A percentile compares a stretch with the other conserved stretches of the same genome.
Evolutionary conservation across 2,888 invertebrate species (phyloP).

Genomic region (Zygothrica quintamaculata): DNA sequence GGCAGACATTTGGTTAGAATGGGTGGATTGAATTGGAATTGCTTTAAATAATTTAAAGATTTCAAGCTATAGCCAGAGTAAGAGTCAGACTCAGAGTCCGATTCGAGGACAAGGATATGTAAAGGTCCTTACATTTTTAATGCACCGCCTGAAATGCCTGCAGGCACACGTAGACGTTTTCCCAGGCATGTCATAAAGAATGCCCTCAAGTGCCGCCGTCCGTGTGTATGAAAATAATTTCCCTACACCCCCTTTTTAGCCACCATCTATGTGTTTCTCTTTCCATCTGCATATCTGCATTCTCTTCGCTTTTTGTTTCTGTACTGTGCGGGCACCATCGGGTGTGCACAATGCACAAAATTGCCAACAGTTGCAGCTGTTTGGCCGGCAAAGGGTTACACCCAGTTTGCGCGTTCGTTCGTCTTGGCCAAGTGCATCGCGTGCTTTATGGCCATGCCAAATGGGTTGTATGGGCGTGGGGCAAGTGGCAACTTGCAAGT

Average conservation of each 20-base stretch:
- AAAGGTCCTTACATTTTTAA: conserved; percentile 37
- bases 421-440: conserved; percentile 79
- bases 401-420: neutral
- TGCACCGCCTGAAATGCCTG: conserved; percentile 16
- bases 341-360: conserved; percentile 51
- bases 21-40: conserved; percentile 29
- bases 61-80: no score
- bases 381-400: conserved; percentile 34
- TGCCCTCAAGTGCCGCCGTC: conserved; percentile 73
- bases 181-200: conserved; percentile 72
- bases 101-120: conserved; percentile 39
- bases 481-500: no score
- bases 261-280: neutral
- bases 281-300: neutral
- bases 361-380: conserved; percentile 71
- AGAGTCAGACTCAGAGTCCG: no score
- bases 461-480: conserved; percentile 42
- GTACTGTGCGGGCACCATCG: neutral
- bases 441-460: conserved; percentile 59
- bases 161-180: conserved; percentile 52
- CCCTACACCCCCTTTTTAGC: conserved; percentile 2
- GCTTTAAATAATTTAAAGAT: conserved; percentile 69
- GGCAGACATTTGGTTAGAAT: conserved; percentile 31
- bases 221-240: conserved; percentile 76
- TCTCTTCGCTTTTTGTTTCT: conserved; percentile 1